Conservation (phyloP, 2,888 invertebrate species). For the Drosophila anomalata region DNA sequence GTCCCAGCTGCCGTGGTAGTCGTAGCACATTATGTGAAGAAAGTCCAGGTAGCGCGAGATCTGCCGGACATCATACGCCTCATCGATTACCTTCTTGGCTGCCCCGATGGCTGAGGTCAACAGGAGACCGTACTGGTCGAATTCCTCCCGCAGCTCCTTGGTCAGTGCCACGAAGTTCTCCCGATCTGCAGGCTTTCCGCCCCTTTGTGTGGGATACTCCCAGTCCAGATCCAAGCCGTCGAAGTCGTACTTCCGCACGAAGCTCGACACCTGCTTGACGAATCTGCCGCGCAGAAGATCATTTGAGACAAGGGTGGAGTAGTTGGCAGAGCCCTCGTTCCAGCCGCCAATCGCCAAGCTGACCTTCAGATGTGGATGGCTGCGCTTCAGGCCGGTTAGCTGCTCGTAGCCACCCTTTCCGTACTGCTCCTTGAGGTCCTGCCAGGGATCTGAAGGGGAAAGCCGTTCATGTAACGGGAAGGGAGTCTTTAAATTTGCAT, state of each 20-base stretch:
- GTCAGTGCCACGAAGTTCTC: slow-evolving; percentile 91
- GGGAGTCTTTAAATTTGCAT: slow-evolving; percentile 38
- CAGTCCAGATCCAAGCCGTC: slow-evolving; percentile 87
- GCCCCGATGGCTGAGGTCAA: slow-evolving; percentile 93
- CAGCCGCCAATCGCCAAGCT: slow-evolving; percentile 94
- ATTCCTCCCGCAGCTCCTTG: slow-evolving; percentile 90
- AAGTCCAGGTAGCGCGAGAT: slow-evolving; percentile 88
- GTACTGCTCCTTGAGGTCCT: slow-evolving; percentile 90
- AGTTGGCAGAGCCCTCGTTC: slow-evolving; percentile 92
- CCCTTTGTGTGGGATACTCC: slow-evolving; percentile 93
- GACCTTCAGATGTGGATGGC: slow-evolving; percentile 89
- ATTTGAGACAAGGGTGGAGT: slow-evolving; percentile 86
- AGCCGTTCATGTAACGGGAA: background rate
- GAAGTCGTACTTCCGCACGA: slow-evolving; percentile 85
- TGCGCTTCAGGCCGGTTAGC: slow-evolving; percentile 87
- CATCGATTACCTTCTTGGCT: slow-evolving; percentile 89
- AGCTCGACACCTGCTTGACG: slow-evolving; percentile 88
- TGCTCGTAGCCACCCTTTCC: slow-evolving; percentile 90
- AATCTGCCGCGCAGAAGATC: slow-evolving; percentile 87
- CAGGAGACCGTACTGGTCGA: slow-evolving; percentile 88
- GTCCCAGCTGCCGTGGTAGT: slow-evolving; percentile 95
- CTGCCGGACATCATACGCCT: slow-evolving; percentile 90
- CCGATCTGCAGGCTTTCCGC: slow-evolving; percentile 90
- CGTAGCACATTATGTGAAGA: slow-evolving; percentile 94
- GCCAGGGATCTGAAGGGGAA: slow-evolving; percentile 88